phyloP scores from a whole-genome alignment of 1,140 invertebrate species.

The Macrotrachela quadricornifera region DNA sequence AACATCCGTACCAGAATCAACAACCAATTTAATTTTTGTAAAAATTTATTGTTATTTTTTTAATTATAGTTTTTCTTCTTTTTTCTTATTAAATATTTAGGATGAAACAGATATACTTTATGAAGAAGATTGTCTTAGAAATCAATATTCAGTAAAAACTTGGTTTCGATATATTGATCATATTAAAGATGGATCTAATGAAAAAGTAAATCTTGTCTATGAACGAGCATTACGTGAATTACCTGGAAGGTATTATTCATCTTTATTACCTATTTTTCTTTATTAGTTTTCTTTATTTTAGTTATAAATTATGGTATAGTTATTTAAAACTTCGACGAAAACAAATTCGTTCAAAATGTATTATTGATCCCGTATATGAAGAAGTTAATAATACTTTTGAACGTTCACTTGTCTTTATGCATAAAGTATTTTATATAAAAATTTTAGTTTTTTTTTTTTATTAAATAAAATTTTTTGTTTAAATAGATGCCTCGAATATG shows the following conservation, averaged over 20 bases:
- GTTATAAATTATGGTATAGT: slow-evolving; percentile 93
- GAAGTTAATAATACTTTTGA: slow-evolving; percentile 89
- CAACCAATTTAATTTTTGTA: no score
- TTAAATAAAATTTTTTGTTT: not conserved
- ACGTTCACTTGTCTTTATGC: slow-evolving; percentile 86
- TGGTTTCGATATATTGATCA: slow-evolving; percentile 93
- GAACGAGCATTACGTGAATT: slow-evolving; percentile 83
- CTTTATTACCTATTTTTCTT: not conserved
- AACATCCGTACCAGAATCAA: no score
- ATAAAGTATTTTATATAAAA: slow-evolving; percentile 44
- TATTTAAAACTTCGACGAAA: slow-evolving; percentile 62
- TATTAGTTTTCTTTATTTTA: slow-evolving; percentile 26
- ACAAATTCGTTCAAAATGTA: slow-evolving; percentile 56
- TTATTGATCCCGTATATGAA: slow-evolving; percentile 65
- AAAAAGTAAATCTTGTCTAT: slow-evolving; percentile 66
- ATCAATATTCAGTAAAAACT: slow-evolving; percentile 86
- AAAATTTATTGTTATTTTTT: no score
- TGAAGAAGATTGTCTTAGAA: slow-evolving; percentile 89
- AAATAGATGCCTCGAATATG: slow-evolving; percentile 81
- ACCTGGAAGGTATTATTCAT: slow-evolving; percentile 47
- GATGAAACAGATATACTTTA: slow-evolving; percentile 75
- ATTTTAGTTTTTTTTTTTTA: not conserved
- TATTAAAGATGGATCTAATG: not conserved
- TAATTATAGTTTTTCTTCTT: no score
- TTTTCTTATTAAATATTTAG: no score